phyloP scores from a whole-genome alignment of 2,113 vertebrate genomes.

The Rallus limicola region DNA sequence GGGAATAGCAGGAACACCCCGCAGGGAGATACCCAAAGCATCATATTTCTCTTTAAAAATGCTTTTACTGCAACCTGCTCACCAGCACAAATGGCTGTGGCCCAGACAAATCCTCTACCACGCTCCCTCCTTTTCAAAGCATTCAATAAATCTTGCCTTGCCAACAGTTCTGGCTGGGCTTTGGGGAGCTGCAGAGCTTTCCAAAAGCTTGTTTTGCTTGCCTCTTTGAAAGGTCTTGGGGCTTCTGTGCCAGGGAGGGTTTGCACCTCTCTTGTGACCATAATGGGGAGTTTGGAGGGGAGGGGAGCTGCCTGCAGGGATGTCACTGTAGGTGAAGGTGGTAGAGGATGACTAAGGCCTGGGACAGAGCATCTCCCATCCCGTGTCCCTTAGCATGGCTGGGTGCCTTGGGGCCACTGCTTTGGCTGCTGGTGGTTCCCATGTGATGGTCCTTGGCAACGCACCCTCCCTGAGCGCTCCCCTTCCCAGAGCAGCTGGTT shows the following conservation, averaged over 20 bases:
- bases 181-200: background rate
- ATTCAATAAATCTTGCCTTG: background rate
- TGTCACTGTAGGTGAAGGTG: background rate
- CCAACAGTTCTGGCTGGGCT: background rate
- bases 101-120: background rate
- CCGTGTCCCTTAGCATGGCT: background rate
- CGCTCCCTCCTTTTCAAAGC: background rate
- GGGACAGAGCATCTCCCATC: background rate
- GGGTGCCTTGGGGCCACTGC: background rate
- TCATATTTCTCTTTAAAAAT: background rate
- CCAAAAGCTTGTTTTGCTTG: background rate
- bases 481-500: background rate
- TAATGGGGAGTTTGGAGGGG: background rate
- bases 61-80: background rate
- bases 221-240: background rate
- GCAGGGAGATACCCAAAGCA: background rate
- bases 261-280: background rate
- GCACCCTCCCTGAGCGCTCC: rapidly evolving
- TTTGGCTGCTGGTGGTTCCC: background rate
- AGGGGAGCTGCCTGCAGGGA: background rate
- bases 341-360: background rate
- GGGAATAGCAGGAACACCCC: slow-evolving; percentile 10
- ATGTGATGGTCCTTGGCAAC: background rate
- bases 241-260: background rate
- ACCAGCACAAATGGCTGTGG: background rate